phyloP scores from a whole-genome alignment of 2,797 vertebrate species.

The Rhadinocentrus ornatus region DNA sequence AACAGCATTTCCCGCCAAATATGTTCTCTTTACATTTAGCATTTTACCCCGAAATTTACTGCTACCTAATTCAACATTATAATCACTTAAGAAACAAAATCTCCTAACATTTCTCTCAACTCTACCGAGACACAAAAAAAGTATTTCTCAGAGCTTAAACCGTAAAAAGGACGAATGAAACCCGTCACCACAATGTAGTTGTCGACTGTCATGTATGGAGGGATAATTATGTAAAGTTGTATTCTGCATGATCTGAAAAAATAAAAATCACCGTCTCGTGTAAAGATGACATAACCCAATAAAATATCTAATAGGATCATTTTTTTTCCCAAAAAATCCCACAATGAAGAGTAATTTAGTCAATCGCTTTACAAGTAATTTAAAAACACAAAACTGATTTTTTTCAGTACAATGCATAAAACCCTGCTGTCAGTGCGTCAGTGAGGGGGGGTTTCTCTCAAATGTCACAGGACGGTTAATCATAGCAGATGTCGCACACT shows the following conservation, averaged over 20 bases:
- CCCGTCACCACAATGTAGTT: background rate
- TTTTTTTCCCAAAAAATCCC: slow-evolving; percentile 26
- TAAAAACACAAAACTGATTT: background rate
- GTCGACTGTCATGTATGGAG: background rate
- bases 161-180: background rate
- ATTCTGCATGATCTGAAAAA: background rate
- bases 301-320: slow-evolving; percentile 13
- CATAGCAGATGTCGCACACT: background rate
- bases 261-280: background rate
- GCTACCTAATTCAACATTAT: background rate
- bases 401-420: background rate
- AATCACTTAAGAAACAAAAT: background rate
- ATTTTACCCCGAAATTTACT: background rate
- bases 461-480: slow-evolving; percentile 1
- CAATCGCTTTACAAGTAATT: background rate
- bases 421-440: slow-evolving; percentile 17
- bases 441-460: slow-evolving; percentile 21
- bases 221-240: slow-evolving; percentile 17
- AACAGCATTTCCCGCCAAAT: background rate
- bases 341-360: slow-evolving; percentile 10
- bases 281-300: slow-evolving; percentile 5
- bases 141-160: background rate
- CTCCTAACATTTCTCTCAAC: background rate
- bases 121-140: background rate
- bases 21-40: background rate